A percentile compares a stretch with the other conserved stretches of the same genome.
Evolutionary conservation across 2,888 invertebrate genomes (phyloP).

Genomic region (Anarsia innoxiella): DNA sequence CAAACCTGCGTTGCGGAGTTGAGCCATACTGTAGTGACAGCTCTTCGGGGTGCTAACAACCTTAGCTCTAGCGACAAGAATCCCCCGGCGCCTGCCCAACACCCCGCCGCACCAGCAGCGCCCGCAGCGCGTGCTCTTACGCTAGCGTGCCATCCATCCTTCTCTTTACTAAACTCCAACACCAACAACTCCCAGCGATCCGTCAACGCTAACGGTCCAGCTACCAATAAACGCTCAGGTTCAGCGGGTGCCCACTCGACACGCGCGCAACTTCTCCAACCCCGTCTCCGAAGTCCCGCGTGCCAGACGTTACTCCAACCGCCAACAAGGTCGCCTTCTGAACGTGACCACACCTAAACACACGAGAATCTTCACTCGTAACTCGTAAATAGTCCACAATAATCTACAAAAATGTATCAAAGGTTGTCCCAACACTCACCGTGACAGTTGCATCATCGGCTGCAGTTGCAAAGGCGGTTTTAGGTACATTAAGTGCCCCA

Average conservation of each 20-base stretch:
- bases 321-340: constrained; percentile 4
- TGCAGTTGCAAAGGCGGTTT: constrained; percentile 27
- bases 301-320: constrained; percentile 21
- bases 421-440: constrained; percentile 16
- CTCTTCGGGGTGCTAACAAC: constrained; percentile 34
- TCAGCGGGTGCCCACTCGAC: constrained; percentile 25
- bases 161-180: constrained; percentile 27
- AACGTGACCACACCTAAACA: constrained; percentile 5
- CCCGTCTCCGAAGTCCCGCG: constrained; percentile 23
- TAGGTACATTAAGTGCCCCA: constrained; percentile 21
- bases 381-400: neutral
- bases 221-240: constrained; percentile 35
- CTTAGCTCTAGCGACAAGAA: constrained; percentile 44
- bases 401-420: neutral
- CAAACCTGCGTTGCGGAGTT: constrained; percentile 48
- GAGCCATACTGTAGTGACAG: constrained; percentile 47
- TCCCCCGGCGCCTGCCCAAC: constrained; percentile 27
- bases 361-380: neutral
- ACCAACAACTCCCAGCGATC: constrained; percentile 46
- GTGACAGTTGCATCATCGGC: constrained; percentile 29
- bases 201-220: constrained; percentile 40
- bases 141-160: constrained; percentile 29
- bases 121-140: constrained; percentile 37
- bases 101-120: constrained; percentile 31
- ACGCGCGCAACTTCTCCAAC: constrained; percentile 32